Evolutionary conservation across 1,140 invertebrate species (phyloP).

Genomic region (Drosophila simulans): DNA sequence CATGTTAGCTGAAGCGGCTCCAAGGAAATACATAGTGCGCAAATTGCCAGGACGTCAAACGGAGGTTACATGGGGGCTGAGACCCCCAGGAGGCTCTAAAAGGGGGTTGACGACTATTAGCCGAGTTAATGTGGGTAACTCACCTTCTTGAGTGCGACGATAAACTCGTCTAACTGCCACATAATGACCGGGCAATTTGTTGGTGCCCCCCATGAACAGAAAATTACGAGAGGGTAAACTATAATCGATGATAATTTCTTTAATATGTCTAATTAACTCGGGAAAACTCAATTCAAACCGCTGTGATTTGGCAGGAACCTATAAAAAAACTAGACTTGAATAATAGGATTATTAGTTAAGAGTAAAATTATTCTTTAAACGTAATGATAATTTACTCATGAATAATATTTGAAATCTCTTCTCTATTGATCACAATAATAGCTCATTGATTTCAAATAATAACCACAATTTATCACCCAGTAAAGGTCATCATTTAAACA

Average conservation of each 20-base stretch:
- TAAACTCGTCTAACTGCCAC: conserved; percentile 18
- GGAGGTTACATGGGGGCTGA: neutral
- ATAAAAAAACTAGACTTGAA: neutral
- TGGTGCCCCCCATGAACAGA: conserved; percentile 4
- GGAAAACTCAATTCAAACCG: conserved; percentile 7
- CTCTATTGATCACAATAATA: conserved; percentile 22
- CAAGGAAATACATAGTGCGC: neutral
- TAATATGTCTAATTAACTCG: conserved; percentile 31
- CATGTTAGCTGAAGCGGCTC: conserved; percentile 13
- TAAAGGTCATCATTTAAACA: conserved; percentile 25
- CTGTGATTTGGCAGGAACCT: neutral
- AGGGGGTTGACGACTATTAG: conserved; percentile 28
- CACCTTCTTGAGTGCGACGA: conserved; percentile 18
- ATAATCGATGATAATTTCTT: conserved; percentile 46
- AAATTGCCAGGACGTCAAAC: conserved; percentile 9
- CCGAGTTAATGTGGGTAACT: conserved; percentile 24
- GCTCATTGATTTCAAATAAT: conserved; percentile 36
- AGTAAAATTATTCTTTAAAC: too few relatives aligned
- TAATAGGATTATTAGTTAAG: too few relatives aligned
- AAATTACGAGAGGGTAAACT: conserved; percentile 38
- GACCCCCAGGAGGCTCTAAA: neutral
- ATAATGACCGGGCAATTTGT: conserved; percentile 40
- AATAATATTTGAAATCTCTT: neutral
- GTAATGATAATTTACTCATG: conserved; percentile 2
- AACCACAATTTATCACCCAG: neutral